Evolutionary conservation across 2,888 invertebrate genomes (phyloP).

Genomic region (Polymixis lichenea): DNA sequence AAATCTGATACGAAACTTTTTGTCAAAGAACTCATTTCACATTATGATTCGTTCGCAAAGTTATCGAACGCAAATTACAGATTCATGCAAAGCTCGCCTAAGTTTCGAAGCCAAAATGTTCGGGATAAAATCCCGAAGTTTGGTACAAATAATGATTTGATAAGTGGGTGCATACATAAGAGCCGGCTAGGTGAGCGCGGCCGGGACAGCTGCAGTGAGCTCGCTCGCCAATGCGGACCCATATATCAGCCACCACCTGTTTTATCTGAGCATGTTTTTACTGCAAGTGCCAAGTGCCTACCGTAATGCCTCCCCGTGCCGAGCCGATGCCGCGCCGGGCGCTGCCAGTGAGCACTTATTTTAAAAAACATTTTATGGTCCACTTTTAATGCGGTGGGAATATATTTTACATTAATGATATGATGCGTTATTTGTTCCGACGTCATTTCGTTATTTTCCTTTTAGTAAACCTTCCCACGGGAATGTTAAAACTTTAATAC

Average conservation of each 20-base stretch:
- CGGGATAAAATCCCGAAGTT: slow-evolving; percentile 43
- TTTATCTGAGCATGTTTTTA: slow-evolving; percentile 84
- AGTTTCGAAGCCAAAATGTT: slow-evolving; percentile 22
- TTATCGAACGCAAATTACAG: slow-evolving; percentile 38
- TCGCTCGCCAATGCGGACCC: slow-evolving; percentile 83
- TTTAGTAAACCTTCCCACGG: slow-evolving; percentile 50
- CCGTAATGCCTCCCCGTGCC: slow-evolving; percentile 57
- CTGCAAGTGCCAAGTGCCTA: slow-evolving; percentile 77
- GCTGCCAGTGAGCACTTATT: slow-evolving; percentile 62
- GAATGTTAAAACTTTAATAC: slow-evolving; percentile 22
- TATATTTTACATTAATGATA: slow-evolving; percentile 39
- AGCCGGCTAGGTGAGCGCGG: slow-evolving; percentile 53
- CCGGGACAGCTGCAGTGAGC: slow-evolving; percentile 74
- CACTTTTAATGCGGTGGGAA: slow-evolving; percentile 52
- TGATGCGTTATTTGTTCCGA: slow-evolving; percentile 47
- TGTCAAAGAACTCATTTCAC: slow-evolving; percentile 36
- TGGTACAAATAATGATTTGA: slow-evolving; percentile 58
- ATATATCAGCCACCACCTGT: slow-evolving; percentile 86
- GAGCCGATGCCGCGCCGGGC: slow-evolving; percentile 31
- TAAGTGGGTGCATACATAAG: slow-evolving; percentile 55
- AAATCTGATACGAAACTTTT: slow-evolving; percentile 31
- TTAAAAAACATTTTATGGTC: slow-evolving; percentile 61
- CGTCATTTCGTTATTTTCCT: slow-evolving; percentile 36
- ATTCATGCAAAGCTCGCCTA: slow-evolving; percentile 38
- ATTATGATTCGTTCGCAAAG: slow-evolving; percentile 18